Percentiles rank a stretch among this genome's conserved stretches.
Conservation (phyloP, 2,797 vertebrate genomes). For the Sebastiscus albofasciatus region DNA sequence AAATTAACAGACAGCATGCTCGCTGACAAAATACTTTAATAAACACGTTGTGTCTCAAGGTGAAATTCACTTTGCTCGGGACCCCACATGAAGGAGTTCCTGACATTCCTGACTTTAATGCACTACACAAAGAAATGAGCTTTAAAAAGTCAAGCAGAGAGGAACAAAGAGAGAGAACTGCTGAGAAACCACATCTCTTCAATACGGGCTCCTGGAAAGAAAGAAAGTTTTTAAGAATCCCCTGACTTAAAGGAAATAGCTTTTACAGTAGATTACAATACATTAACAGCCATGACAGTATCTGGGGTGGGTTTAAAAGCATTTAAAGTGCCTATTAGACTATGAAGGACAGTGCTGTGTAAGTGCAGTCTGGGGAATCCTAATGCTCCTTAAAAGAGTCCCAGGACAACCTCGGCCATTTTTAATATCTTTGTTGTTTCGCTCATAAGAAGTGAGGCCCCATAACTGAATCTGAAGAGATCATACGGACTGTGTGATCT, state of each 20-base stretch:
- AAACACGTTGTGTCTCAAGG: background rate
- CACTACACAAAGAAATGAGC: conserved; percentile 11
- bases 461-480: conserved; percentile 22
- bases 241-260: conserved; percentile 54
- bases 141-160: conserved; percentile 13
- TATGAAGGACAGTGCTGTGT: conserved; percentile 72
- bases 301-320: conserved; percentile 65
- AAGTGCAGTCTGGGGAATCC: conserved; percentile 66
- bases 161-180: conserved; percentile 40
- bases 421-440: conserved; percentile 50
- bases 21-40: background rate
- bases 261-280: conserved; percentile 68
- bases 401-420: conserved; percentile 43
- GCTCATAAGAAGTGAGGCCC: conserved; percentile 43
- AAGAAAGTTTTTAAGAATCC: conserved; percentile 37
- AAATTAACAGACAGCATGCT: background rate
- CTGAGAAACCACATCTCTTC: conserved; percentile 46
- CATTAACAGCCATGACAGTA: conserved; percentile 65
- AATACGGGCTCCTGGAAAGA: conserved; percentile 17
- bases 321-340: conserved; percentile 74
- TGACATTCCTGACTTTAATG: conserved; percentile 30
- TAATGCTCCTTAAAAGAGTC: conserved; percentile 65
- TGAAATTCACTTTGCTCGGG: background rate
- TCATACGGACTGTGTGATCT: conserved; percentile 3
- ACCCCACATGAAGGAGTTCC: background rate